A percentile compares a stretch with the other conserved stretches of the same genome.
Conservation (phyloP, 1,140 invertebrate species). For the Drosophila ananassae region DNA sequence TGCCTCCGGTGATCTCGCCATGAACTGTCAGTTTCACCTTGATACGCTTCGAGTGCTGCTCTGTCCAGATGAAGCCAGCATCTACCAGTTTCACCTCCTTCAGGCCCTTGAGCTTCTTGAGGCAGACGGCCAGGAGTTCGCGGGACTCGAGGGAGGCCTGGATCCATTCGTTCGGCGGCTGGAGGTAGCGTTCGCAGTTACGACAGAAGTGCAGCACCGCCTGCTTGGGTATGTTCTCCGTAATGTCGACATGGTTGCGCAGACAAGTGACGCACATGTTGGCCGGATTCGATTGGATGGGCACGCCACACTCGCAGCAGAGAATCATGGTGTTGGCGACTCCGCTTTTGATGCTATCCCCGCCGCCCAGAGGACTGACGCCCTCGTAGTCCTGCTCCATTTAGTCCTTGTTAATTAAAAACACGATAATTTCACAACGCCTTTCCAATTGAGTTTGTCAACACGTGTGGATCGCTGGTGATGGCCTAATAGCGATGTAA, state of each 20-base stretch:
- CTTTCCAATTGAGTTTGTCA: conserved; percentile 47
- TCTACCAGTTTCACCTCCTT: conserved; percentile 96
- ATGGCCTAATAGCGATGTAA: not conserved
- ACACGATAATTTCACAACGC: conserved; percentile 25
- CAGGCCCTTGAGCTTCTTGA: conserved; percentile 97
- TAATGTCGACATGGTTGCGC: conserved; percentile 95
- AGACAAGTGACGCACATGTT: conserved; percentile 99
- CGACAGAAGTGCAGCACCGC: conserved; percentile 94
- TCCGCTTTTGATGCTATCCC: conserved; percentile 8
- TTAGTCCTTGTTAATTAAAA: not conserved
- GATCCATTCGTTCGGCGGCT: conserved; percentile 97
- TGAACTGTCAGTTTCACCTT: conserved; percentile 99
- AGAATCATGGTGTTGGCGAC: conserved; percentile 55
- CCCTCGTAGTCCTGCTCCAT: conserved; percentile 61
- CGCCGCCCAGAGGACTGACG: conserved; percentile 41
- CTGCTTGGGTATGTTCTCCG: conserved; percentile 98
- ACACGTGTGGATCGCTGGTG: conserved; percentile 50
- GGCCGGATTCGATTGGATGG: conserved; percentile 96
- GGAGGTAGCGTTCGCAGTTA: conserved; percentile 96
- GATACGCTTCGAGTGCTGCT: conserved; percentile 98
- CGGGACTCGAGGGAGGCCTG: conserved; percentile 95
- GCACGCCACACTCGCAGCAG: conserved; percentile 92
- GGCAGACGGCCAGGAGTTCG: conserved; percentile 95
- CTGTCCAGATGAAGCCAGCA: conserved; percentile 99
- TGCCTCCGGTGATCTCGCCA: conserved; percentile 94